These are phyloP conservation scores for Macquaria ambigua DNA, from an alignment of 2,113 vertebrate genomes.

Conservation along the genomic window DNA sequence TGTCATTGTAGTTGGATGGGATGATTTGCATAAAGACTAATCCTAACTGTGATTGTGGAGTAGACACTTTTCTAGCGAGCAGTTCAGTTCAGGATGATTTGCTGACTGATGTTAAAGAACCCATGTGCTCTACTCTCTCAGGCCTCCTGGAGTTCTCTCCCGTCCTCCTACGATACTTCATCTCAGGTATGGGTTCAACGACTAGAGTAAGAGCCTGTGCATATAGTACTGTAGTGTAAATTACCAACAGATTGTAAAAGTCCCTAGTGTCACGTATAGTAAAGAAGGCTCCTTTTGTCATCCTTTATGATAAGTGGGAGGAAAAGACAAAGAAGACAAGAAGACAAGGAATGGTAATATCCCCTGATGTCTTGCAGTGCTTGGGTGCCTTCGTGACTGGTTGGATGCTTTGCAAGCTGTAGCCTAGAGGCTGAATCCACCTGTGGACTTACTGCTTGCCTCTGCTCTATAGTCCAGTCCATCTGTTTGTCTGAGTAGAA, in stretches of 20 bases:
- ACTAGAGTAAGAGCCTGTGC: constrained; percentile 47
- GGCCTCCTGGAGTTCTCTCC: constrained; percentile 81
- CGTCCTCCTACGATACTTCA: constrained; percentile 80
- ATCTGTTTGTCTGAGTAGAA: constrained; percentile 72
- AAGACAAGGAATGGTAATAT: constrained; percentile 64
- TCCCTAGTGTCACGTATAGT: constrained; percentile 30
- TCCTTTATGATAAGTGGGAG: constrained; percentile 64
- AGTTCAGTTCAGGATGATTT: constrained; percentile 10
- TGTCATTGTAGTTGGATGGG: constrained; percentile 26
- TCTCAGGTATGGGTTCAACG: constrained; percentile 79
- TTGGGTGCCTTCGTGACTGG: constrained; percentile 36
- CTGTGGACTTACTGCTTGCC: constrained; percentile 60
- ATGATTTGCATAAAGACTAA: constrained; percentile 45
- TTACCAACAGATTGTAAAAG: constrained; percentile 9
- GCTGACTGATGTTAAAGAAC: constrained; percentile 62
- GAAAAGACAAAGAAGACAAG: constrained; percentile 59
- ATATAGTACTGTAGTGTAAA: constrained; percentile 24
- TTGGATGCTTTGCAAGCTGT: constrained; percentile 54
- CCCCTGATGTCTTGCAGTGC: constrained; percentile 20
- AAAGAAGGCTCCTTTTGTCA: constrained; percentile 46
- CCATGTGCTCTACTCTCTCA: constrained; percentile 76
- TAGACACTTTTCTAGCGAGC: constrained; percentile 6
- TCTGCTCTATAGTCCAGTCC: constrained; percentile 56
- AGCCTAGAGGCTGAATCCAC: constrained; percentile 56
- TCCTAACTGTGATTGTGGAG: constrained; percentile 48